These are phyloP conservation scores for Forbesichthys agassizii DNA, from an alignment of 2,113 vertebrate species.

Conservation along the genomic window DNA sequence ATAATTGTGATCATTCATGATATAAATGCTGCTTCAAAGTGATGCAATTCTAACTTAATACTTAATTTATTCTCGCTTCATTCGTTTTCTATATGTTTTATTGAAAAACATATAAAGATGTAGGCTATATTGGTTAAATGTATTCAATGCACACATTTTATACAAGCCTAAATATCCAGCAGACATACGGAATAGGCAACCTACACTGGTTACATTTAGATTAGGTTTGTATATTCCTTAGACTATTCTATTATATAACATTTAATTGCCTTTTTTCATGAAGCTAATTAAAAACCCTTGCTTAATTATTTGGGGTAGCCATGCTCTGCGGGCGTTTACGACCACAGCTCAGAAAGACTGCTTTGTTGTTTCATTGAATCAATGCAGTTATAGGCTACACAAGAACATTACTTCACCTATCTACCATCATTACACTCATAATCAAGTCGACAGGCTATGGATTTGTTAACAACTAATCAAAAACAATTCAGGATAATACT, in stretches of 20 bases:
- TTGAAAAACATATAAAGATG: constrained; percentile 1
- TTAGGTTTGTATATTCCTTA: constrained; percentile 4
- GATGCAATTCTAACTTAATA: no score
- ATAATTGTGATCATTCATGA: no score
- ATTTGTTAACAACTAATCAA: background rate
- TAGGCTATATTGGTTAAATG: constrained; percentile 4
- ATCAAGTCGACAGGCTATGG: background rate
- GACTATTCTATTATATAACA: background rate
- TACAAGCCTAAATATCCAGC: background rate
- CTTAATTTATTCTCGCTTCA: no score
- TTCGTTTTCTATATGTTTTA: no score
- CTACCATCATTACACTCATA: constrained; percentile 12
- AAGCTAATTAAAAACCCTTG: constrained; percentile 1
- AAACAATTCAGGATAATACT: background rate
- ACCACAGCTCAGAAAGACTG: background rate
- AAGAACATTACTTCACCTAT: constrained; percentile 17
- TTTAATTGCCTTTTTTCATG: constrained; percentile 6
- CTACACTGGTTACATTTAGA: background rate
- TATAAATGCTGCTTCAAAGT: no score
- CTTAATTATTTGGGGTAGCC: background rate
- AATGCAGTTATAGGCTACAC: constrained; percentile 16
- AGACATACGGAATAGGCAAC: background rate
- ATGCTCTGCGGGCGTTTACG: constrained; percentile 2
- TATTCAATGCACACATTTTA: constrained; percentile 9
- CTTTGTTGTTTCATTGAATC: constrained; percentile 43